Conservation (phyloP, 2,888 invertebrate genomes). For the Oscheius onirici region DNA sequence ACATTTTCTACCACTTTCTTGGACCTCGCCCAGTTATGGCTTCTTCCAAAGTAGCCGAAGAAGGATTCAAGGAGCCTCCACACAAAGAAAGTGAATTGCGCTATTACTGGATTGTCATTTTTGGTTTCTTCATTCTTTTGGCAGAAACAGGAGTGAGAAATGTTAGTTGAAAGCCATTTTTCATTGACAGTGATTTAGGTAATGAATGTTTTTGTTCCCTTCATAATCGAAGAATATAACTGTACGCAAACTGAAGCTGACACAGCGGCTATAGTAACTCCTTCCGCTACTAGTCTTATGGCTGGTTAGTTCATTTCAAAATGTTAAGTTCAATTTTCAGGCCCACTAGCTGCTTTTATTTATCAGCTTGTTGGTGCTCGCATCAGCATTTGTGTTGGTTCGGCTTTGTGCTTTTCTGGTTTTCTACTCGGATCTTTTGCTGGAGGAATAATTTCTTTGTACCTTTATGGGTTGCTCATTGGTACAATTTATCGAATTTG, state of each 20-base stretch:
- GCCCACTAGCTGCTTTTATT: conserved; percentile 50
- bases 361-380: conserved; percentile 50
- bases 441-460: conserved; percentile 41
- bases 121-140: conserved; percentile 51
- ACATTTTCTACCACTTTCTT: not conserved
- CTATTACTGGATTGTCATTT: conserved; percentile 43
- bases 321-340: conserved; percentile 31
- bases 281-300: conserved; percentile 48
- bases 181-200: too few species aligned
- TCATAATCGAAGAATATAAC: conserved; percentile 42
- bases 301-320: conserved; percentile 37
- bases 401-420: conserved; percentile 38
- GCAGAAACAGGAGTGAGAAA: conserved; percentile 55
- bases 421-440: conserved; percentile 48
- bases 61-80: not conserved
- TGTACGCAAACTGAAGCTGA: conserved; percentile 49
- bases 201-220: conserved; percentile 54
- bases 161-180: conserved; percentile 31
- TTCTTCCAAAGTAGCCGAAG: conserved; percentile 4
- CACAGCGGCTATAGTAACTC: conserved; percentile 49
- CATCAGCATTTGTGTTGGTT: conserved; percentile 42
- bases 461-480: conserved; percentile 40
- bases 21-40: not conserved
- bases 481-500: conserved; percentile 31
- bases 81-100: conserved; percentile 31